Evolutionary conservation across 1,140 invertebrate species (phyloP).

Genomic region (Bombyx mori): DNA sequence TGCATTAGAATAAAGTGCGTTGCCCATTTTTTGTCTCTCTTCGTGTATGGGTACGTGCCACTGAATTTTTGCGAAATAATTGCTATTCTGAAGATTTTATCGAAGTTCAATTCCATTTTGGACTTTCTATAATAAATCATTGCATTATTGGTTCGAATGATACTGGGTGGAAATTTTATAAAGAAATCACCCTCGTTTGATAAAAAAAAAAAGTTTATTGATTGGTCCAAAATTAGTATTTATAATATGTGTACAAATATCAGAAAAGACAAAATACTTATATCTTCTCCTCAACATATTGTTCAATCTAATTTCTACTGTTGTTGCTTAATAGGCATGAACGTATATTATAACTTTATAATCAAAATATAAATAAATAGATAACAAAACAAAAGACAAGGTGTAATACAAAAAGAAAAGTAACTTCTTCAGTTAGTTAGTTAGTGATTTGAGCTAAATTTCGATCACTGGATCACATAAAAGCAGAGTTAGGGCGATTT

Average conservation of each 20-base stretch:
- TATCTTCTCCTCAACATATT: too few species aligned
- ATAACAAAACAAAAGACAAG: too few species aligned
- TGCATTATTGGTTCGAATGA: not conserved
- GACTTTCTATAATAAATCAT: not conserved
- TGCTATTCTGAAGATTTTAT: conserved; percentile 29
- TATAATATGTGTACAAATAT: not conserved
- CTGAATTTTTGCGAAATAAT: conserved; percentile 20
- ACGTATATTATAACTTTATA: not conserved
- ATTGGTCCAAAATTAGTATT: too few species aligned
- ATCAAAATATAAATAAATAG: too few species aligned
- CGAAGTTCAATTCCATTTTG: conserved; percentile 28
- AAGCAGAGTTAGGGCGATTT: too few species aligned
- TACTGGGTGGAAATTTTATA: too few species aligned
- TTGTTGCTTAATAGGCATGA: not conserved
- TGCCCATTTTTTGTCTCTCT: conserved; percentile 32
- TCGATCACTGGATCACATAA: too few species aligned
- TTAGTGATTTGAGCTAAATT: too few species aligned
- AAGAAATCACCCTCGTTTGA: not conserved
- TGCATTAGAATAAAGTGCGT: conserved; percentile 20
- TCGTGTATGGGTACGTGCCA: conserved; percentile 27
- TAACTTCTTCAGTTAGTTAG: too few species aligned
- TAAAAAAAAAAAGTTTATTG: not conserved
- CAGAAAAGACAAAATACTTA: too few species aligned
- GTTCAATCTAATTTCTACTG: too few species aligned
- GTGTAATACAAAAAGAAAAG: too few species aligned